Base-by-base conservation (phyloP, 2,797 vertebrate species). In the Xiphophorus birchmanni region DNA sequence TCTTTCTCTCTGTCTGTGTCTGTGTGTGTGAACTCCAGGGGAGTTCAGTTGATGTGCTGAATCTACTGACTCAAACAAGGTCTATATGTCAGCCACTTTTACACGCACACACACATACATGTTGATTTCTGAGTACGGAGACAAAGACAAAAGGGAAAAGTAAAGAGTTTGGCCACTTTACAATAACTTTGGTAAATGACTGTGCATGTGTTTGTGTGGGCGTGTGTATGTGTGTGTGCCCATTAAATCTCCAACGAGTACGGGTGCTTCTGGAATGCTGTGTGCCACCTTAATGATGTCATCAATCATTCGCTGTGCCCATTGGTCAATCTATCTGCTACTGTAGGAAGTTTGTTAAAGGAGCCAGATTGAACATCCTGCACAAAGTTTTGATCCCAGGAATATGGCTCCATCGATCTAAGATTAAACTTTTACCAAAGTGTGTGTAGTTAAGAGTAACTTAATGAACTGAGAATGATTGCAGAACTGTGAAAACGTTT, bases 211-310 rank as follows among this genome's bases (percentile, higher is more conserved):
- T 42, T 63, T n/a, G 29, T 54, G 52, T 77, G 37, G 56, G 63
- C 10, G 26, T 29, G 11, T 60, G 26, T 76, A 32, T 80, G 52
- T 29, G 84, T 80, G 80, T 71, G 67, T 29, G 56, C 52, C 90
- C 81, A 88, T 91, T 91, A 86, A 79, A 82, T 77, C 87, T 85
- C 75, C 67, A 74, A 88, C 80, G 77, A 87, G 76, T 88, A 81
- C 5, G 44, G 80, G 79, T 76, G 77, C 86, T 88, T 78, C 73
- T 82, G 87, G 78, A 91, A 88, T 73, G 32, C 73, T 78, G 76
- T 84, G 80, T 87, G 86, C 87, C 91, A 85, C 77, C 84, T 81
- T 94, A 95, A 95, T 93, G 92, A 93, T 93, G 90, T 94, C 90
- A 94, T 94, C 93, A 91, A 93, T 95, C 93, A 94, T 89, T 86